Evolutionary conservation across 2,888 invertebrate genomes (phyloP), one percentile per base, ranked within the genome.

Genomic region (Ormyrus nitidulus): DNA sequence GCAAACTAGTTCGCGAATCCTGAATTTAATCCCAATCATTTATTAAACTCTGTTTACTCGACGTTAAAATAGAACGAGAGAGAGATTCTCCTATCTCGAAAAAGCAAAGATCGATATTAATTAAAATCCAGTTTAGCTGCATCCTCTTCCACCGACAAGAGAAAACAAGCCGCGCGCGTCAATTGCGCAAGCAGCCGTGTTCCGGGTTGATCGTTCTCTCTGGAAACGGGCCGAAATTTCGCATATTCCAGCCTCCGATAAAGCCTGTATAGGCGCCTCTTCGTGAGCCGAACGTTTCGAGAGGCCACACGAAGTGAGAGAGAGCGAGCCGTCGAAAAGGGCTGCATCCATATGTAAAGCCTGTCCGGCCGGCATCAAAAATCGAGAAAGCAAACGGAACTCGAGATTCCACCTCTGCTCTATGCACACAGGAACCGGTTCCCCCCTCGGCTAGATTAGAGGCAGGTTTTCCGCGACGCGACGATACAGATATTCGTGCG

Each of bases 371-470:
- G 73, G 34, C 49, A 58, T 64, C 58, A 70, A 71, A 65, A 76
- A 71, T 64, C 71, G 71, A 77, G 71, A 65, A 75, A 73, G 49
- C 71, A 65, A 80, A 80, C 76, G 80, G 80, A 76, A 72, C 72
- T 13, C 76, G 56, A 58, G 71, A 80, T 80, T 80, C 79, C 75
- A 66, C 13, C 10, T 13, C 11, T 49, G 13, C 46, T 5, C 49
- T 34, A 13, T 51, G 19, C 62, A n/a, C 9, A 53, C 51, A 44
- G 44, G 65, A 69, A 79, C 79, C 74, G 74, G 79, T 79, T 79
- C 70, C 53, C 34, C 34, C 34, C 19, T 13, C 34, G 34, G 34
- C 8, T 73, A 79, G 74, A 74, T 64, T 71, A 76, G 79, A 78
- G 46, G 44, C 61, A 19, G 53, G 53, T 72, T 72, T 72, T 72